A percentile compares a stretch with the other conserved stretches of the same genome.
phyloP scores from a whole-genome alignment of 2,888 invertebrate species.

The Synanthedon formicaeformis region DNA sequence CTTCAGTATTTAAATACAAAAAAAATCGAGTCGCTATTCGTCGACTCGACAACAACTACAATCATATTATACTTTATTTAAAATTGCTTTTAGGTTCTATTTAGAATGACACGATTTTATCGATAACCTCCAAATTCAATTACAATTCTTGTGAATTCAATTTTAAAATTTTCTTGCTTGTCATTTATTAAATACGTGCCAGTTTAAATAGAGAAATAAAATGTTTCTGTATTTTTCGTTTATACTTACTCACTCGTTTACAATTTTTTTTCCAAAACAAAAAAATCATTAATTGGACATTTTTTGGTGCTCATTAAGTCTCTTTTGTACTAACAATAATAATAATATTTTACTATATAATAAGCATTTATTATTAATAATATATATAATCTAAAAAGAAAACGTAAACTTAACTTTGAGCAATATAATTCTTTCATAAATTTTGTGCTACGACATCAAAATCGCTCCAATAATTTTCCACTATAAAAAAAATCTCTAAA shows the following conservation, averaged over 20 bases:
- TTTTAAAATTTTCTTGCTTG: no score
- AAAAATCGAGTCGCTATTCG: constrained; percentile 3
- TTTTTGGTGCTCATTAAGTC: constrained; percentile 22
- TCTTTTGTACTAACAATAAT: constrained; percentile 24
- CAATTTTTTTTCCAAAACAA: neutral
- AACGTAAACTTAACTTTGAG: constrained; percentile 20
- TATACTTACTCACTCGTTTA: neutral
- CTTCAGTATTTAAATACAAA: constrained; percentile 25
- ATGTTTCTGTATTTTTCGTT: neutral
- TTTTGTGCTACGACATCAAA: constrained; percentile 34
- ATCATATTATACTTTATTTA: neutral
- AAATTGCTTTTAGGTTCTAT: neutral
- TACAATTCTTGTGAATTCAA: no score
- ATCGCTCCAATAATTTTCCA: constrained; percentile 1
- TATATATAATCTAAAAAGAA: neutral
- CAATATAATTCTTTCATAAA: constrained; percentile 20
- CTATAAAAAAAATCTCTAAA: neutral
- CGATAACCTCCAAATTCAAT: no score
- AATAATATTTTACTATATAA: constrained; percentile 3
- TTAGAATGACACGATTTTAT: no score
- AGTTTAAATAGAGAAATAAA: no score
- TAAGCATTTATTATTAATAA: neutral
- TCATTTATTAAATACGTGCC: no score
- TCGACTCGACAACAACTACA: neutral
- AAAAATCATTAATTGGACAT: neutral